Percentiles rank a stretch among this genome's conserved stretches.
phyloP scores from a whole-genome alignment of 1,140 invertebrate genomes.

The Holcopasites calliopsidis region DNA sequence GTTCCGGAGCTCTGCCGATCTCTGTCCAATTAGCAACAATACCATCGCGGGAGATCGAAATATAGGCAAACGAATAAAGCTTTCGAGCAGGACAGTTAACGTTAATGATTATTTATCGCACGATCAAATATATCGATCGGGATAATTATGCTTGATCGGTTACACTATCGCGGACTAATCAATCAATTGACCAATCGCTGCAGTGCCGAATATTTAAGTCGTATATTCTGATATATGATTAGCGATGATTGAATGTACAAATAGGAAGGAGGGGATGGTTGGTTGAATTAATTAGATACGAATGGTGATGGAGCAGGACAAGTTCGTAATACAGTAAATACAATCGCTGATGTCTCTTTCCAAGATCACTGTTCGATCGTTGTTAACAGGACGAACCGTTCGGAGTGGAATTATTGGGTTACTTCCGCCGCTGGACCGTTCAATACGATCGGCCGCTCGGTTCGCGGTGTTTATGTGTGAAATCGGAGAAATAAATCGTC shows the following conservation, averaged over 20 bases:
- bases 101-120: too few relatives aligned
- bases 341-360: not conserved
- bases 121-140: too few relatives aligned
- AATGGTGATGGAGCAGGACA: too few relatives aligned
- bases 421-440: not conserved
- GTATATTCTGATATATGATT: too few relatives aligned
- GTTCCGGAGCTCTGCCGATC: too few relatives aligned
- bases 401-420: not conserved
- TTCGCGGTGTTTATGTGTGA: not conserved
- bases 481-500: not conserved
- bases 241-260: not conserved
- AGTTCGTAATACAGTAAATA: not conserved
- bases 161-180: too few relatives aligned
- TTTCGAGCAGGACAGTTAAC: too few relatives aligned
- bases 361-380: not conserved
- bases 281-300: not conserved
- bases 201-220: not conserved
- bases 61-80: too few relatives aligned
- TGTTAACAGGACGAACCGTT: not conserved
- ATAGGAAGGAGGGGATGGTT: not conserved
- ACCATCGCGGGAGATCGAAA: too few relatives aligned
- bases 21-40: too few relatives aligned
- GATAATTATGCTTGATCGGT: too few relatives aligned
- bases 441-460: not conserved
- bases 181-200: too few relatives aligned